phyloP scores from a whole-genome alignment of 2,113 vertebrate species.

The Ciconia boyciana region DNA sequence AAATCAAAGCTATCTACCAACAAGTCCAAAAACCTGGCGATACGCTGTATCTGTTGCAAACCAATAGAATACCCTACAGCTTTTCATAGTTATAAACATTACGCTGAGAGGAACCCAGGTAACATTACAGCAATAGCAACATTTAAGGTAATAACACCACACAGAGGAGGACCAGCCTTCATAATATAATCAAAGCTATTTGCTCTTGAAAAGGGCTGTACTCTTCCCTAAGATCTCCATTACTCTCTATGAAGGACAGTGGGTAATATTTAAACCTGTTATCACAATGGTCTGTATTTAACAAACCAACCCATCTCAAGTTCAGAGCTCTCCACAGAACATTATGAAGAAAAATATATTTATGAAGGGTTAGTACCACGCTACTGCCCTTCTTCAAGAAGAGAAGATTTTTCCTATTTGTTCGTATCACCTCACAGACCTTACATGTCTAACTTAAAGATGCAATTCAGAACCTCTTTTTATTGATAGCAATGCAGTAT shows the following conservation, averaged over 20 bases:
- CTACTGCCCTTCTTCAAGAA: not conserved
- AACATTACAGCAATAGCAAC: not conserved
- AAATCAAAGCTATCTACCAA: not conserved
- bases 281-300: not conserved
- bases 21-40: not conserved
- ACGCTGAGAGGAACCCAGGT: not conserved
- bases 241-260: not conserved
- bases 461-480: not conserved
- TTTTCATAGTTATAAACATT: not conserved
- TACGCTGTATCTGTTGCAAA: not conserved
- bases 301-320: not conserved
- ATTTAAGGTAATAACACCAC: not conserved
- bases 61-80: not conserved
- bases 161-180: not conserved
- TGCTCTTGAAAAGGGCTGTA: not conserved
- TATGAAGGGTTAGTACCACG: not conserved
- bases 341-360: not conserved
- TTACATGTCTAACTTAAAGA: not conserved
- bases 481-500: not conserved
- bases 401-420: not conserved
- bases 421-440: not conserved
- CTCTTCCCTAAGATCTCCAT: not conserved
- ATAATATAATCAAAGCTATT: not conserved
- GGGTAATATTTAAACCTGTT: not conserved
- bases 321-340: not conserved